Evolutionary conservation across 1,140 invertebrate genomes (phyloP).

Genomic region (Drosophila sp.): DNA sequence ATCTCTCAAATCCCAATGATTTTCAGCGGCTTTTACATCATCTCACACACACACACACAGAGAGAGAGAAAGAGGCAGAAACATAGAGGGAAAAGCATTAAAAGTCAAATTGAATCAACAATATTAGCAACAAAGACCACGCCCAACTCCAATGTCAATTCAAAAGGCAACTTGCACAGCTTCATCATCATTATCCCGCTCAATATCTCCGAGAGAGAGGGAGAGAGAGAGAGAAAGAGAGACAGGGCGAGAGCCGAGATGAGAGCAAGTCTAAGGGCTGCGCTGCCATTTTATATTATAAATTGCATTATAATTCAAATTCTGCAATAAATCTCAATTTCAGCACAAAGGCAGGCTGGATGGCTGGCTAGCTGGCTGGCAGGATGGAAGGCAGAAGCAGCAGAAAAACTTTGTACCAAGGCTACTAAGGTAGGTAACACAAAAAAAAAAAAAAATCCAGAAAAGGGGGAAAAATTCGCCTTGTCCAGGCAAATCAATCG

Average conservation of each 20-base stretch:
- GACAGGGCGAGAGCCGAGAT: not conserved
- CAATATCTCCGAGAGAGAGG: conserved; percentile 59
- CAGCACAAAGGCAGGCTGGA: conserved; percentile 65
- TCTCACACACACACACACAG: not conserved
- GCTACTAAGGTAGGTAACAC: not conserved
- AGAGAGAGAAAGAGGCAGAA: conserved; percentile 11
- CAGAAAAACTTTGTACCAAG: conserved; percentile 6
- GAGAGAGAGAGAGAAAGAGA: not conserved
- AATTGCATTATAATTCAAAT: conserved; percentile 83
- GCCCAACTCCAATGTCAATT: conserved; percentile 26
- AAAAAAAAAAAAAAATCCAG: not conserved
- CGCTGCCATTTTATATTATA: conserved; percentile 78
- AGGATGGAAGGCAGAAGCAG: not conserved
- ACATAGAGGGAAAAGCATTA: conserved; percentile 24
- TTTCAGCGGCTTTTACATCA: conserved; percentile 55
- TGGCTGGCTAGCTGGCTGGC: conserved; percentile 16
- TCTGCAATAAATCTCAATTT: conserved; percentile 83
- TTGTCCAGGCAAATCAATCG: conserved; percentile 78
- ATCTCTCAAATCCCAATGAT: conserved; percentile 56
- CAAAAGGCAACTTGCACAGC: conserved; percentile 70
- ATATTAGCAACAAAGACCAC: conserved; percentile 71
- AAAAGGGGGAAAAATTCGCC: conserved; percentile 50
- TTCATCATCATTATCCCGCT: conserved; percentile 78
- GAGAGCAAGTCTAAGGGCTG: conserved; percentile 17
- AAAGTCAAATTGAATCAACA: conserved; percentile 80